Evolutionary conservation across 2,113 vertebrate species (phyloP).

Genomic region (Oncorhynchus clarkii): DNA sequence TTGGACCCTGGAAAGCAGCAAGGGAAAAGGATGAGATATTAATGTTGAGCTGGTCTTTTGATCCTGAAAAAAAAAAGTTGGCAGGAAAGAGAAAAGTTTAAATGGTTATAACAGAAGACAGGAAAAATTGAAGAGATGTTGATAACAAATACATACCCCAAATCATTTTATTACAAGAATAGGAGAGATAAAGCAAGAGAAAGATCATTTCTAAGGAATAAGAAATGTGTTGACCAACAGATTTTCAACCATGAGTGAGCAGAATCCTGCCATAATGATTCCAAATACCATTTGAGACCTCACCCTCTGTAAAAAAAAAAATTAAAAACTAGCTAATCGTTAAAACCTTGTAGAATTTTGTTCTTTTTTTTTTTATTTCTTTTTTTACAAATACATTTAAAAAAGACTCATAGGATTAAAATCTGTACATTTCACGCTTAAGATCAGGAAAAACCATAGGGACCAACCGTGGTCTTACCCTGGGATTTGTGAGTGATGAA

Average conservation of each 20-base stretch:
- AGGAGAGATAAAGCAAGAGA: neutral
- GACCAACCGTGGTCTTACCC: conserved; percentile 72
- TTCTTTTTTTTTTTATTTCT: neutral
- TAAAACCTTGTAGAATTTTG: neutral
- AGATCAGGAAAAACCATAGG: conserved; percentile 30
- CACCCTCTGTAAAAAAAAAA: neutral
- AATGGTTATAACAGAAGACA: conserved; percentile 16
- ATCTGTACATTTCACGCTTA: conserved; percentile 10
- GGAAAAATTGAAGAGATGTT: conserved; percentile 11
- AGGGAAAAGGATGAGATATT: conserved; percentile 37
- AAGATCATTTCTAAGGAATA: neutral
- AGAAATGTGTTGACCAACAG: conserved; percentile 18
- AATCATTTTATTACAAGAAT: neutral
- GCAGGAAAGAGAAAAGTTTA: conserved; percentile 25
- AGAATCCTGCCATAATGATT: neutral
- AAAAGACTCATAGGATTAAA: conserved; percentile 10
- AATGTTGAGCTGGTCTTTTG: conserved; percentile 49
- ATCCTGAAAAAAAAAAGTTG: conserved; percentile 59
- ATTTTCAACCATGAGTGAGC: conserved; percentile 16
- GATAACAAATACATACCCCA: neutral
- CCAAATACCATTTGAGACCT: neutral
- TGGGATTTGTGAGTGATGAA: conserved; percentile 57
- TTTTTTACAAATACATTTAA: neutral
- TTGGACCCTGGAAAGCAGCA: conserved; percentile 58
- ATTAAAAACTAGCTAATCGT: neutral